phyloP scores from a whole-genome alignment of 2,113 vertebrate genomes.

The Vulpes vulpes region DNA sequence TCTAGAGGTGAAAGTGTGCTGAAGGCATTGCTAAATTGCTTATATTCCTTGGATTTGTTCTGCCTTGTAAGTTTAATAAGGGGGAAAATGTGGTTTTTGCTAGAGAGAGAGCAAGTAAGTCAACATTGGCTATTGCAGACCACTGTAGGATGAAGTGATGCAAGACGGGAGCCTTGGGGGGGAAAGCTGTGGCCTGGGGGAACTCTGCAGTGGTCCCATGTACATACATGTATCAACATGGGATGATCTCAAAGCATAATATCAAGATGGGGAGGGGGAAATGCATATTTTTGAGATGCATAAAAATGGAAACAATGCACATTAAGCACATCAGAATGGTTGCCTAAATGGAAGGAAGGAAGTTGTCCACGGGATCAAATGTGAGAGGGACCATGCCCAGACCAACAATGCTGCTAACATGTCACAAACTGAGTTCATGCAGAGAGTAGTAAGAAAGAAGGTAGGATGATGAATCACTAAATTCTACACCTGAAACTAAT shows the following conservation, averaged over 20 bases:
- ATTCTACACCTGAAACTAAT: neutral
- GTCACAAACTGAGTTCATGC: neutral
- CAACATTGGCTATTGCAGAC: neutral
- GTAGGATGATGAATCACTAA: neutral
- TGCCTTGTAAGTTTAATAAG: constrained; percentile 14
- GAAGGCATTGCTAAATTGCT: constrained; percentile 40
- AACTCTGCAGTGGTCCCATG: neutral
- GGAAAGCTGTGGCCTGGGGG: neutral
- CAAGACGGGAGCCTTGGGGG: neutral
- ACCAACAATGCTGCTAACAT: neutral
- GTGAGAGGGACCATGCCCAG: neutral
- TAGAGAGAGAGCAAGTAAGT: neutral
- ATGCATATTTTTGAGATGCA: neutral
- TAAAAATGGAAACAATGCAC: neutral
- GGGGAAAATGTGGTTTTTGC: constrained; percentile 3
- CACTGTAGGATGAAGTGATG: neutral
- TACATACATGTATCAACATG: rapidly evolving
- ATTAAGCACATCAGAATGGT: neutral
- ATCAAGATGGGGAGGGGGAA: neutral
- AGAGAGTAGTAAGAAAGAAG: neutral
- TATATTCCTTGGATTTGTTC: neutral
- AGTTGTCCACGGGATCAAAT: neutral
- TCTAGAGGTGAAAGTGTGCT: constrained; percentile 58
- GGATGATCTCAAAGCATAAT: neutral
- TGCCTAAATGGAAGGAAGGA: neutral